Base-by-base conservation (phyloP, 2,797 vertebrate genomes). In the Rhinatrema bivittatum region DNA sequence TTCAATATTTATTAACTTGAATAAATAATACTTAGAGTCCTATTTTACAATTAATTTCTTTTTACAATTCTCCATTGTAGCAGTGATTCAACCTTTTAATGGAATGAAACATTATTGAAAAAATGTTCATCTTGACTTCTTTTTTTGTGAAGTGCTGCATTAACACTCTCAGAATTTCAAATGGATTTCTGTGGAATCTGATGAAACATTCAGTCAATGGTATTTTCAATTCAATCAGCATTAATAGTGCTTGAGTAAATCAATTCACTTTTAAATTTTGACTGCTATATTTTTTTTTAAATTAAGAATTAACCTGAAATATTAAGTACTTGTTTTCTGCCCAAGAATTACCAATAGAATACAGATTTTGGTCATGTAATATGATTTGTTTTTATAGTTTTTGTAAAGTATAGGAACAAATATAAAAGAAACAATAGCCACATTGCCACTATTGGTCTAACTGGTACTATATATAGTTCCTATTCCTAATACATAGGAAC, bases 81-180 rank as follows among this genome's bases (percentile, higher is more conserved):
- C 14, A 53, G 32, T 26, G 20, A 39, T 4, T 32, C 6, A 39
- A 10, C 9, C 31, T 39, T 18, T 31, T 49, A 39, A 49, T 30
- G 25, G 12, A 41, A 36, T 42, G 20, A 49, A 55, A 51, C 10
- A 7, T 17, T 45, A 56, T 46, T 23, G 50, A 50, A 46, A 46
- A 29, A 42, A 39, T 46, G 38, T n/a, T 14, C 39, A 29, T 14
- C 10, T 13, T 36, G 12, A 22, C 34, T 14, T 37, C 27, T 45
- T n/a, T n/a, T n/a, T n/a, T n/a, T 58, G 46, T 42, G 38, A 52
- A 26, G 49, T 34, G 38, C 19, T 36, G 27, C 35, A 39, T 32
- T n/a, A n/a, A 10, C 44, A 50, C 7, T 39, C 24, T 46, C 16
- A 32, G 16, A 21, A 49, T 23, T 56, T 46, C 38, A 49, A 51